These are phyloP conservation scores for Drosophila percnosoma DNA, from an alignment of 2,888 invertebrate genomes.

Conservation along the genomic window DNA sequence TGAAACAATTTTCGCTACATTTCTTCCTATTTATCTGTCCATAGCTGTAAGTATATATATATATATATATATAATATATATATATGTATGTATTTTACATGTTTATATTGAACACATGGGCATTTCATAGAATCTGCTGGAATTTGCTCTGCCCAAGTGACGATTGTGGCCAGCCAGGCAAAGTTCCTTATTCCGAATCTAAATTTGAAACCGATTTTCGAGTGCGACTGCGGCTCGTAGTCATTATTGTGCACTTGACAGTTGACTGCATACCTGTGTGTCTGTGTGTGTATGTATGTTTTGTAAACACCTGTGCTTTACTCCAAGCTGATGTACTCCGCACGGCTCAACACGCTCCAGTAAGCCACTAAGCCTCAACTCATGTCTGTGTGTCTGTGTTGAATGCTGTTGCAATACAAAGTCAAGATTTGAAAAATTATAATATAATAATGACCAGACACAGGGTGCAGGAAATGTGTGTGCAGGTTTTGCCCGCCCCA, in stretches of 20 bases:
- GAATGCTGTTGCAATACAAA: slow-evolving; percentile 36
- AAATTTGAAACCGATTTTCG: slow-evolving; percentile 17
- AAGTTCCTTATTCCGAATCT: slow-evolving; percentile 21
- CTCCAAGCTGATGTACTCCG: slow-evolving; percentile 1
- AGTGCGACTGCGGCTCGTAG: slow-evolving; percentile 16
- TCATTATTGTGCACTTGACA: slow-evolving; percentile 45
- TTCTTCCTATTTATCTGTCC: not conserved
- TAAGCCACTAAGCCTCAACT: slow-evolving; percentile 30
- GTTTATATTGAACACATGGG: slow-evolving; percentile 5
- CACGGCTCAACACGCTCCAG: slow-evolving; percentile 49
- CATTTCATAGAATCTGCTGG: not conserved
- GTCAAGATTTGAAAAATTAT: slow-evolving; percentile 61
- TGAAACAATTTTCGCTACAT: not conserved
- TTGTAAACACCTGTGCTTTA: slow-evolving; percentile 33
- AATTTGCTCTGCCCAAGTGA: not conserved
- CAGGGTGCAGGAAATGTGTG: slow-evolving; percentile 19
- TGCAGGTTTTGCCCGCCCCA: not conserved
- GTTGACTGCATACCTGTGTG: not conserved
- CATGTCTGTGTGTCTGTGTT: slow-evolving; percentile 31
- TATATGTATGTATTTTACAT: not conserved
- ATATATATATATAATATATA: not conserved
- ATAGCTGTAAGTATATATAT: not conserved
- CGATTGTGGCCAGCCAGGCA: slow-evolving; percentile 38
- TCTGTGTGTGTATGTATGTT: slow-evolving; percentile 2
- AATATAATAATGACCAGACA: slow-evolving; percentile 63